Conservation (phyloP, 2,797 vertebrate species). For the Spondyliosoma cantharus region DNA sequence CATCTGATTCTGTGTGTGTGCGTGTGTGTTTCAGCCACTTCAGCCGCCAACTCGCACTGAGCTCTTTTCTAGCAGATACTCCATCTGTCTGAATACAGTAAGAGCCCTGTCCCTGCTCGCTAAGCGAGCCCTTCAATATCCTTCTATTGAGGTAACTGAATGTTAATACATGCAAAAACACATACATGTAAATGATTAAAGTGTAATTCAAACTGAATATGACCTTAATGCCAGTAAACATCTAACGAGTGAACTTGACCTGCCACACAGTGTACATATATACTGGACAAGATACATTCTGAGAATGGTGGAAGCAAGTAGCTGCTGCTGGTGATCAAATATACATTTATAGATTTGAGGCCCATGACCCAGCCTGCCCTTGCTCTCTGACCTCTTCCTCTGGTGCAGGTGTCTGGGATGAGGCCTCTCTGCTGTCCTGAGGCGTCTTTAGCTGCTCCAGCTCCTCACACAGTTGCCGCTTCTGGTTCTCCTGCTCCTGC, state of each 20-base stretch:
- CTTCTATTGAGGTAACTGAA: not conserved
- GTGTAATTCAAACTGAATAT: not conserved
- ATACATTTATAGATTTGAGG: not conserved
- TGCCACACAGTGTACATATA: not conserved
- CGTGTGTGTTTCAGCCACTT: slow-evolving; percentile 61
- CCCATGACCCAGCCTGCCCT: not conserved
- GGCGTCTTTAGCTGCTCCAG: slow-evolving; percentile 79
- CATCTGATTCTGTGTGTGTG: slow-evolving; percentile 37
- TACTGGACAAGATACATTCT: not conserved
- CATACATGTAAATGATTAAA: not conserved
- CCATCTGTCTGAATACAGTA: slow-evolving; percentile 70
- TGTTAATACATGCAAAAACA: slow-evolving; percentile 20
- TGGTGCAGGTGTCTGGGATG: slow-evolving; percentile 80
- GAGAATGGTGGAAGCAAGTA: not conserved
- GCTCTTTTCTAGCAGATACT: slow-evolving; percentile 64
- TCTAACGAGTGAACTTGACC: not conserved
- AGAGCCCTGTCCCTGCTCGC: slow-evolving; percentile 29
- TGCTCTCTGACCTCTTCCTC: slow-evolving; percentile 77
- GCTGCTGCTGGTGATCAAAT: not conserved
- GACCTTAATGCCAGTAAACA: not conserved
- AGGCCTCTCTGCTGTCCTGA: slow-evolving; percentile 82
- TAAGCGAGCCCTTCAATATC: slow-evolving; percentile 10
- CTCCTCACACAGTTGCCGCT: slow-evolving; percentile 84
- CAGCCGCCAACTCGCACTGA: slow-evolving; percentile 66
- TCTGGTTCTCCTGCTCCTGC: slow-evolving; percentile 86